Evolutionary conservation across 2,113 vertebrate genomes (phyloP), one percentile per base, ranked within the genome.

Genomic region (Platichthys stellatus): DNA sequence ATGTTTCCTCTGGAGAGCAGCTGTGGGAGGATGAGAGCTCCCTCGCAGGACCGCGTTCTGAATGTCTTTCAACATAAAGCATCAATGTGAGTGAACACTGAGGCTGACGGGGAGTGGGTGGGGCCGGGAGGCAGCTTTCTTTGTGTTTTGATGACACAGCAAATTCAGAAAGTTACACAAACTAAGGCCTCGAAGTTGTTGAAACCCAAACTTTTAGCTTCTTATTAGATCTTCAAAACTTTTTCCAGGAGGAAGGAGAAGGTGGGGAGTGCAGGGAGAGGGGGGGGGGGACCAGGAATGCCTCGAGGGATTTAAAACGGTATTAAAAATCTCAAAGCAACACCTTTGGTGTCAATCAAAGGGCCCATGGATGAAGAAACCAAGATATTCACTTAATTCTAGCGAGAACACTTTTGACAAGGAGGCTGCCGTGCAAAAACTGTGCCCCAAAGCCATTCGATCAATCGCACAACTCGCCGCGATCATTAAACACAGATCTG

Each of bases 261-360:
- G 68, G 77, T 71, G 49, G 69, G 45, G 24, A 23, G 66, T 45
- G 60, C 17, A 23, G 67, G 20, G 40, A 45, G 28, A 38, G 21
- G 40, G 51, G 28, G 53, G 26, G 38, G 20, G 49, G 18, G n/a
- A 67, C 47, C 71, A 78, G 51, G 43, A 24, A 67, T 51, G 74
- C 77, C 88, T 78, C 75, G 0, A 74, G 89, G 86, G 90, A 79
- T 75, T 84, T 80, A 63, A 74, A 78, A 78, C 85, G 78, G 84
- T 87, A 90, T 91, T 87, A 89, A 78, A 56, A 91, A 91, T 78
- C 86, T 89, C 77, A 92, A 92, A 90, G 90, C 74, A 90, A 91
- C 92, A 93, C 86, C 87, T 92, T 86, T 85, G 86, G 88, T 86
- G 92, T 89, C 92, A 90, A 92, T 93, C 90, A 93, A 90, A 89